Base-by-base conservation (phyloP, 2,888 invertebrate genomes). In the Agriopis marginaria region DNA sequence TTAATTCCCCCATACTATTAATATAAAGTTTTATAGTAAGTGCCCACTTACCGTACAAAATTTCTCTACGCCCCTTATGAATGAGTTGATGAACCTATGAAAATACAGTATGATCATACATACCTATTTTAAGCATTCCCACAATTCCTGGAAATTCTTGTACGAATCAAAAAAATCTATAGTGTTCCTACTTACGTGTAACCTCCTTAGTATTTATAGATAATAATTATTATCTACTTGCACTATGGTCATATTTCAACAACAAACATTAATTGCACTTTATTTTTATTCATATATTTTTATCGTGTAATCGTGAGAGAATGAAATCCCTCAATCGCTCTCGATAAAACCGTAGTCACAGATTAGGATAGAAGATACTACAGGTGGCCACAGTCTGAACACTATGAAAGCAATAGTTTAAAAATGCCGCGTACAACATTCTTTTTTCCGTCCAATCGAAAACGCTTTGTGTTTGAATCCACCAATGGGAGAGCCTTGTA, bases 401-500 rank as follows among this genome's bases (percentile, higher is more conserved):
- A 47, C 23, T 42, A 51, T 63, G 40, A 45, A 63, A 23, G 42
- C 53, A 51, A 45, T 39, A 50, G 47, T 75, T 75, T 50, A 73
- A 89, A 88, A 76, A 58, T 67, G 71, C 82, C 92, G 91, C 91
- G 84, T 74, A 71, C 55, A 45, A 23, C 67, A 50, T 58, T 63
- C 62, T 77, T 70, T 70, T 58, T 50, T 59, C 54, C 66, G 70
- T 47, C 93, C 93, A 92, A 93, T 93, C 77, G 81, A 76, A 80
- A 79, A 76, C 74, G 63, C 44, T 63, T 74, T 68, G 70, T 68
- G 68, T 75, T 75, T 68, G 45, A 75, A 73, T 66, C 71, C 76
- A 74, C 94, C 94, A 94, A 94, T 94, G 84, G 82, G 67, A 77
- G 74, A 68, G 79, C 81, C 78, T 32, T 77, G 82, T 81, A 89